Evolutionary conservation across 2,888 invertebrate genomes (phyloP).

Genomic region (Cryptophagus acutangulus): DNA sequence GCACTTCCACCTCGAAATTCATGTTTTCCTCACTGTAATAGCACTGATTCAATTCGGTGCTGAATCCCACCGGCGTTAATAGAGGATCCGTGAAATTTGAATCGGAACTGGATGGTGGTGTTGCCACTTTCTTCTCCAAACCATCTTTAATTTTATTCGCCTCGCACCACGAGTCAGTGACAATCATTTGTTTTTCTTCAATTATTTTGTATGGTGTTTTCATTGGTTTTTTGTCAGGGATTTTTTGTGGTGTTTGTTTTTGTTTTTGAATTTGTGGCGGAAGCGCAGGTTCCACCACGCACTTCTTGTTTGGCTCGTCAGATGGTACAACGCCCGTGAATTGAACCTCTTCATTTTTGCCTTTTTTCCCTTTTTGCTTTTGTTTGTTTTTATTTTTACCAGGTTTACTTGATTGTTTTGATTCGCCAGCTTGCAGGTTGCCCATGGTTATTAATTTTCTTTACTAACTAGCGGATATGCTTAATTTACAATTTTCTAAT

Average conservation of each 20-base stretch:
- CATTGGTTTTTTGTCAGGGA: not conserved
- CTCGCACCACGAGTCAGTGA: conserved; percentile 40
- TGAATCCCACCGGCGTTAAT: conserved; percentile 52
- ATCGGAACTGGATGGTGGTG: conserved; percentile 62
- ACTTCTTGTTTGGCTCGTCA: conserved; percentile 14
- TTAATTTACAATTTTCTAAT: too few relatives aligned
- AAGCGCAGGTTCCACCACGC: conserved; percentile 14
- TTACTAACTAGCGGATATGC: conserved; percentile 2
- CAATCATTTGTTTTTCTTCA: conserved; percentile 22
- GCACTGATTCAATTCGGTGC: conserved; percentile 59
- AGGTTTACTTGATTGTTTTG: conserved; percentile 48
- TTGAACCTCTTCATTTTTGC: conserved; percentile 38
- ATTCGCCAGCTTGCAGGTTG: conserved; percentile 17
- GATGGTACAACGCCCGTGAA: conserved; percentile 38
- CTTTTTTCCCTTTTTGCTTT: conserved; percentile 48
- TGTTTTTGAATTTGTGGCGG: conserved; percentile 15
- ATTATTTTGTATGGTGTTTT: not conserved
- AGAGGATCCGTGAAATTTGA: conserved; percentile 73
- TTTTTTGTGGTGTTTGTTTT: conserved; percentile 14
- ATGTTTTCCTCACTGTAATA: conserved; percentile 59
- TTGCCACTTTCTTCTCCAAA: conserved; percentile 38
- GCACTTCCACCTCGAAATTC: conserved; percentile 36
- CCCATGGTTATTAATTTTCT: conserved; percentile 13
- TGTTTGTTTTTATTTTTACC: conserved; percentile 56
- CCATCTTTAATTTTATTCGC: conserved; percentile 26